phyloP scores from a whole-genome alignment of 2,888 invertebrate genomes.

The Philhelius pedissequus region DNA sequence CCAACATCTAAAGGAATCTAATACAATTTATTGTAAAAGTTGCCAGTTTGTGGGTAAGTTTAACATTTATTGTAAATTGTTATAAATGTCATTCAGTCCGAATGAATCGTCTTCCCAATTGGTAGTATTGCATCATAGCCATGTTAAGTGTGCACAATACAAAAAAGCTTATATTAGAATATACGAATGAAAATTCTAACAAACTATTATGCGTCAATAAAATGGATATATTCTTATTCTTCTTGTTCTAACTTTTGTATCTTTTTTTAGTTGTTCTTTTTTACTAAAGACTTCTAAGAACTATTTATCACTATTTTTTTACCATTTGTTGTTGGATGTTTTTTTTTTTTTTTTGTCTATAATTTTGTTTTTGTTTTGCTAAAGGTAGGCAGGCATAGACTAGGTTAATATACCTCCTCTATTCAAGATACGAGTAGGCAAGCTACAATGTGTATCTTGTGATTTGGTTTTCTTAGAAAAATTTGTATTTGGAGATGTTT shows the following conservation, averaged over 20 bases:
- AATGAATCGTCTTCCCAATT: slow-evolving; percentile 15
- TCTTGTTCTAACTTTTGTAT: slow-evolving; percentile 6
- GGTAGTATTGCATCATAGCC: slow-evolving; percentile 51
- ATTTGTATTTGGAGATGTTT: slow-evolving; percentile 61
- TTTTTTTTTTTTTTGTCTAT: slow-evolving; percentile 8
- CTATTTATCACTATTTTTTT: slow-evolving; percentile 42
- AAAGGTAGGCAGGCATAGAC: too few species aligned
- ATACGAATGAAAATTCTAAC: slow-evolving; percentile 36
- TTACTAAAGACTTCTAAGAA: slow-evolving; percentile 32
- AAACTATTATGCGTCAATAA: slow-evolving; percentile 22
- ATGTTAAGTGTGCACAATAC: slow-evolving; percentile 25
- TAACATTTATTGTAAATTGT: slow-evolving; percentile 38
- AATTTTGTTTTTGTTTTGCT: slow-evolving; percentile 3
- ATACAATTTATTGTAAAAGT: not conserved
- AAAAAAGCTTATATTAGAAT: slow-evolving; percentile 54
- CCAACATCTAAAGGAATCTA: slow-evolving; percentile 12
- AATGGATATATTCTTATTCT: slow-evolving; percentile 40
- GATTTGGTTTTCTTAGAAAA: not conserved
- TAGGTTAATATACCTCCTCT: not conserved
- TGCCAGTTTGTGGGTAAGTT: slow-evolving; percentile 59
- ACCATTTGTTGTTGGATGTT: not conserved
- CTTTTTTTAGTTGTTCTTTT: slow-evolving; percentile 5
- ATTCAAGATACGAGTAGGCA: not conserved
- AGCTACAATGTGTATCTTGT: not conserved
- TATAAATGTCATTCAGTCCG: slow-evolving; percentile 55